Evolutionary conservation across 2,888 invertebrate species (phyloP), one percentile per base, ranked within the genome.

Genomic region (Hypsopygia costalis): DNA sequence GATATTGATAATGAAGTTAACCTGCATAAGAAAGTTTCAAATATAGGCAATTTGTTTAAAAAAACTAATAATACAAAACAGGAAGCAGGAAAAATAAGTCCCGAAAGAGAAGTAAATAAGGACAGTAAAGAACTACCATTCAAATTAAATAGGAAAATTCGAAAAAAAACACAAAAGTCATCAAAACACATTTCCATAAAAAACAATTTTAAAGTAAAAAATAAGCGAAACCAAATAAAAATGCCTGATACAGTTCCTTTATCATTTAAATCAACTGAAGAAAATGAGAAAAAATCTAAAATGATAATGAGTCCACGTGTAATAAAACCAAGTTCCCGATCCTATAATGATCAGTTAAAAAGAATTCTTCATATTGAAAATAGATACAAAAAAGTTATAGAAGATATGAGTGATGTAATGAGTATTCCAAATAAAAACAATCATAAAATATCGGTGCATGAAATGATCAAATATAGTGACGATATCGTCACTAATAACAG

Each of bases 381-480:
- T 35, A 61, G 57, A 46, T 63, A 62, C 44, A 43, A 61, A 2
- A 25, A 54, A 12, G 37, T 65, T 40, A 47, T 49, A 1, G 40
- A 52, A 38, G 44, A 56, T 49, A 52, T 50, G 7, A 44, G 54
- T 11, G 9, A 50, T 11, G n/a, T 58, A 1, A 37, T 36, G 21
- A 50, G 42, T 21, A 12, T 34, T 11, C 51, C 44, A 47, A 51
- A 53, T 36, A 40, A 47, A 35, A 47, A 32, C 6, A 51, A 48
- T 21, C 40, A 44, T 22, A 47, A 51, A 36, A 32, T 50, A 30
- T 42, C 35, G 27, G 30, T 46, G 7, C 61, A 60, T 36, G 52
- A 65, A 55, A 49, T 43, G 11, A 36, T 55, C 27, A 42, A 55
- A n/a, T 46, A 41, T 9, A 49, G 49, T 12, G 58, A 49, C n/a